Conservation (phyloP, 2,113 vertebrate species). For the Pelusios castaneus region DNA sequence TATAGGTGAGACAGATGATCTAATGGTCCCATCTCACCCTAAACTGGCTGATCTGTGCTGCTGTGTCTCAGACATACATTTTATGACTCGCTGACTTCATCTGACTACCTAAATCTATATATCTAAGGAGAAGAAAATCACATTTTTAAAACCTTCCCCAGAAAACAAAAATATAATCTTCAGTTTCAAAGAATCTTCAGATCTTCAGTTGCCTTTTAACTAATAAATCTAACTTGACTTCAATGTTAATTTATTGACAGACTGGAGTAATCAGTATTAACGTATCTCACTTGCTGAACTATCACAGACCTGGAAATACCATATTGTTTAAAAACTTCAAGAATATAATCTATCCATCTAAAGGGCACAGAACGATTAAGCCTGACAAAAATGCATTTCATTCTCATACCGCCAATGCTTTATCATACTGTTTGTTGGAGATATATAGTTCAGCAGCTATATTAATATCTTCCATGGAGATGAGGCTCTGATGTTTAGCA, state of each 20-base stretch:
- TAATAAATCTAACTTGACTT: neutral
- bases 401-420: conserved; percentile 86
- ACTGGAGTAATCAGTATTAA: neutral
- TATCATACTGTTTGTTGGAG: conserved; percentile 88
- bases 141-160: neutral
- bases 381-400: neutral
- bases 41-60: neutral
- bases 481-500: conserved; percentile 86
- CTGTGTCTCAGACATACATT: neutral
- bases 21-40: neutral
- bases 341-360: neutral
- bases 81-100: neutral
- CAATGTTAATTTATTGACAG: neutral
- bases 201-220: neutral
- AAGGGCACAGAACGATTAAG: neutral
- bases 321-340: neutral
- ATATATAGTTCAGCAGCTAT: conserved; percentile 94
- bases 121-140: neutral
- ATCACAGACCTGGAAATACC: neutral
- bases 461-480: conserved; percentile 92
- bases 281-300: neutral
- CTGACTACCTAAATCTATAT: neutral
- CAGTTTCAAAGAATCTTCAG: too few relatives aligned
- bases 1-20: neutral
- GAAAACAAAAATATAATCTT: rapidly evolving